phyloP scores from a whole-genome alignment of 2,797 vertebrate genomes.

The Clarias platycephalus region DNA sequence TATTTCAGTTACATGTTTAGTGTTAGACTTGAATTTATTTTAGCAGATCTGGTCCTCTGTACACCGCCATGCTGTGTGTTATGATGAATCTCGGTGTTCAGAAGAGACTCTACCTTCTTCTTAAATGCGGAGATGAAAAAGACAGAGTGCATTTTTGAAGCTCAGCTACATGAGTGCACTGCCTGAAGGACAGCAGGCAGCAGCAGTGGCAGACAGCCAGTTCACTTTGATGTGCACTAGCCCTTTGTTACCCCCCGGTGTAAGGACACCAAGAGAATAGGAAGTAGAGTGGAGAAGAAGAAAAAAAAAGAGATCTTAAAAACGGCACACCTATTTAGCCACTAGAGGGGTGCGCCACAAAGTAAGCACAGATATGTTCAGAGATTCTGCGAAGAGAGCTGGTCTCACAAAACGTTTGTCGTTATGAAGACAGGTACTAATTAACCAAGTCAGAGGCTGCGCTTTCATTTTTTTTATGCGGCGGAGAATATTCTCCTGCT shows the following conservation, averaged over 20 bases:
- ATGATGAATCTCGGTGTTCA: not conserved
- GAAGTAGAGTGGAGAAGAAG: not conserved
- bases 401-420: not conserved
- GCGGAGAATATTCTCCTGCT: conserved; percentile 11
- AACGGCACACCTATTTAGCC: conserved; percentile 13
- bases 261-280: conserved; percentile 61
- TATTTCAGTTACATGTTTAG: not conserved
- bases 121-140: conserved; percentile 32
- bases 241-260: conserved; percentile 72
- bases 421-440: conserved; percentile 10
- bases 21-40: not conserved
- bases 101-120: conserved; percentile 1
- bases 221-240: conserved; percentile 73
- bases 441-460: conserved; percentile 9
- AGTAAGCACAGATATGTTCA: conserved; percentile 11
- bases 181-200: conserved; percentile 69
- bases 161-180: conserved; percentile 26
- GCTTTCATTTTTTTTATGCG: conserved; percentile 1
- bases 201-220: conserved; percentile 62
- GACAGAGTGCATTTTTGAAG: conserved; percentile 30
- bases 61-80: not conserved
- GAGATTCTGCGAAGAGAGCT: not conserved
- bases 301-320: conserved; percentile 24
- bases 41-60: not conserved
- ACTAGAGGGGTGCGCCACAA: conserved; percentile 11